Base-by-base conservation (phyloP, 2,113 vertebrate species). In the Proterorhinus semilunaris region DNA sequence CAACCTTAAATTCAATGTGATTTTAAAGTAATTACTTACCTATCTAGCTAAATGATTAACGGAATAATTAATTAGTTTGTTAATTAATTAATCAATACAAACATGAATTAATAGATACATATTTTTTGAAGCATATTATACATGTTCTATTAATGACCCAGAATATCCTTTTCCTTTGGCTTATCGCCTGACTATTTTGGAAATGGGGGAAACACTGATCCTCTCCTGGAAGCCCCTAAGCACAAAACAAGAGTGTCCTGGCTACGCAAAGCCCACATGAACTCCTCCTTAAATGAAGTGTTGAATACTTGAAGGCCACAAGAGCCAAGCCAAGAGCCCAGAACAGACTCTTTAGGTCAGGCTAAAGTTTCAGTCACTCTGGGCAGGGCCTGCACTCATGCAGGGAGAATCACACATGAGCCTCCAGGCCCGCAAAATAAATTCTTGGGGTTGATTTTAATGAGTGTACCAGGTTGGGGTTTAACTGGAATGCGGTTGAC, bases 401-500 rank as follows among this genome's bases (percentile, higher is more conserved):
- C 63, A 62, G 70, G 53, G 63, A 82, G 48, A 83, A 80, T 77
- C 3, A 4, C 71, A 77, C 5, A 36, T 69, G 75, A 71, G 72
- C 69, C 78, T 72, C 10, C 44, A 43, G 11, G n/a, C 72, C 68
- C 68, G 15, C 72, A 75, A 72, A 72, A 59, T 43, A 68, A 72
- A 85, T 84, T 70, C 73, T 74, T 78, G 66, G 79, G 73, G 80
- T 76, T 81, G 74, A 52, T 75, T 86, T 83, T 85, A 80, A 87
- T 75, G 74, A 81, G 74, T 71, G 75, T 85, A 85, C 76, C 75
- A 79, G 76, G 66, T 76, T 89, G 63, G 74, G 53, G 85, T 69
- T 83, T 82, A 83, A 68, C 62, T 80, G 86, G 80, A 86, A 88
- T 76, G 79, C 59, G 86, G 83, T 78, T 89, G 86, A 86, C 71